Percentiles rank a stretch among this genome's conserved stretches.
These are phyloP conservation scores for Ceyx margarethae DNA, from an alignment of 2,113 vertebrate species.

Conservation along the genomic window DNA sequence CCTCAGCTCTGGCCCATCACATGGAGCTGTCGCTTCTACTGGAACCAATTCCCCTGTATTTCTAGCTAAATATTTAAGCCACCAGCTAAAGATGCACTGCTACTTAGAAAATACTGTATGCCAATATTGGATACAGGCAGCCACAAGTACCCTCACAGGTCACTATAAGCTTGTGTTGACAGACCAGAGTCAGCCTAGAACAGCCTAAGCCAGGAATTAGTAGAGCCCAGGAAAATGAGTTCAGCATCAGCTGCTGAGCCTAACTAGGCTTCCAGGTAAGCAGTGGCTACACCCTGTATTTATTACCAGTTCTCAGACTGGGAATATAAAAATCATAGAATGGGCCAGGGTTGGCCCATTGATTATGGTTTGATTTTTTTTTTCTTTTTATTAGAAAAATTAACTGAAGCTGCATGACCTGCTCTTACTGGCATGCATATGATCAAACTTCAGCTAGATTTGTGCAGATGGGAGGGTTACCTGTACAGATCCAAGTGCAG, in stretches of 20 bases:
- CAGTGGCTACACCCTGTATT: not conserved
- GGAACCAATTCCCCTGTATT: not conserved
- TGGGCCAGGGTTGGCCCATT: too few relatives aligned
- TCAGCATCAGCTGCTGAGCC: not conserved
- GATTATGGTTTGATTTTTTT: rapidly evolving
- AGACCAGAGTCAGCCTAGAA: not conserved
- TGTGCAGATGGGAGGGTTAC: not conserved
- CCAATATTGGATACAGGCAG: not conserved
- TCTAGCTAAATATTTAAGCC: not conserved
- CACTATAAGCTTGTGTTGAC: not conserved
- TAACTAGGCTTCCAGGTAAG: not conserved
- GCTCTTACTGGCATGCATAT: not conserved
- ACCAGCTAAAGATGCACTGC: not conserved
- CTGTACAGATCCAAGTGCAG: not conserved
- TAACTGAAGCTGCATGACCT: not conserved
- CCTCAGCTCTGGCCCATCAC: not conserved
- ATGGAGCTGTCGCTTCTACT: not conserved
- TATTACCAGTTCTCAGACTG: not conserved
- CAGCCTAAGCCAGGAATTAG: not conserved
- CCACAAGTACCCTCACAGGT: not conserved
- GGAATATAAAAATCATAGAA: not conserved
- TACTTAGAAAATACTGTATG: not conserved
- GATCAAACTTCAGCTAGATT: not conserved
- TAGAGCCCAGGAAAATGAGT: not conserved
- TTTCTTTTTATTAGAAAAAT: not conserved